Conservation (phyloP, 2,797 vertebrate genomes). For the Pteropus rufus region DNA sequence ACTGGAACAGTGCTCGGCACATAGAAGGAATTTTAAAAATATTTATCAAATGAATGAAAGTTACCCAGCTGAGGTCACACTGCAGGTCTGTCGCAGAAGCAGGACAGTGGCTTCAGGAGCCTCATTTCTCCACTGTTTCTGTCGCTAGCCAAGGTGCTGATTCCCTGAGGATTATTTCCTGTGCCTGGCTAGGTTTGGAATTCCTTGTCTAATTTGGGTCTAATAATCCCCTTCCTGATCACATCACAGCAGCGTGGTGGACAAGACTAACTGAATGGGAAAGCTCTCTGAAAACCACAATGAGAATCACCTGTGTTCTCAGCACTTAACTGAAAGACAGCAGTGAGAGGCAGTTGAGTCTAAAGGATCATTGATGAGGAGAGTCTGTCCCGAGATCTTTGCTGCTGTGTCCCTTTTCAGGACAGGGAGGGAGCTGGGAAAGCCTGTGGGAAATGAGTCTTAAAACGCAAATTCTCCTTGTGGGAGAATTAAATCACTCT, state of each 20-base stretch:
- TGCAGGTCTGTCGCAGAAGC: neutral
- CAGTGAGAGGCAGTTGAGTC: too few relatives aligned
- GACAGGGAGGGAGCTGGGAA: neutral
- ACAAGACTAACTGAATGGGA: neutral
- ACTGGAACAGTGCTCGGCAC: neutral
- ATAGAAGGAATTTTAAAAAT: neutral
- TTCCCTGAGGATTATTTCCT: neutral
- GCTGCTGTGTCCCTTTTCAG: too few relatives aligned
- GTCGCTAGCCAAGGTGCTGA: neutral
- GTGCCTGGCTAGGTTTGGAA: neutral
- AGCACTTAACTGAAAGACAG: neutral
- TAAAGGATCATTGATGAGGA: accelerated
- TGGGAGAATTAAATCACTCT: neutral
- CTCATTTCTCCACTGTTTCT: neutral
- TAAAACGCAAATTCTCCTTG: neutral
- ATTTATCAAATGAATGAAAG: neutral
- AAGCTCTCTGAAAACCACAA: neutral
- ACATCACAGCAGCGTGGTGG: too few relatives aligned
- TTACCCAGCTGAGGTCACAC: neutral
- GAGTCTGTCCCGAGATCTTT: neutral
- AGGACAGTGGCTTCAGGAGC: neutral
- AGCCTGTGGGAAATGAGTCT: neutral
- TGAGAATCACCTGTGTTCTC: neutral
- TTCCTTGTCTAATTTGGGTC: neutral
- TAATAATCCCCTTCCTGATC: neutral